Evolutionary conservation across 2,113 vertebrate species (phyloP).

Genomic region (Psittacus erithacus): DNA sequence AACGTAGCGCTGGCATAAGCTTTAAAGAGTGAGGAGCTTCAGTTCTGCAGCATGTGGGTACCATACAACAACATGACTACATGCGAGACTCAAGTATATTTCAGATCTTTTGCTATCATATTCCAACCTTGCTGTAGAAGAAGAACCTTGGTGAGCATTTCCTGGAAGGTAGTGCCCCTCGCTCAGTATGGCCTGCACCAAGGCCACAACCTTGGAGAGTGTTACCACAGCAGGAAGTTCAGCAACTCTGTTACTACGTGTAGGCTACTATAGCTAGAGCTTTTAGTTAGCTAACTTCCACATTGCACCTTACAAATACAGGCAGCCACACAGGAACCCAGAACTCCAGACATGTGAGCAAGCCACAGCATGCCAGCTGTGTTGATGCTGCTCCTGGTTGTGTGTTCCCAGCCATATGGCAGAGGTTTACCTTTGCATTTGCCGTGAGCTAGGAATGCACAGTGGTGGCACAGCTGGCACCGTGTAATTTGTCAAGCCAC

Average conservation of each 20-base stretch:
- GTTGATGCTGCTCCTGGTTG: neutral
- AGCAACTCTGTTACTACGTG: neutral
- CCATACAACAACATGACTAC: rapidly evolving
- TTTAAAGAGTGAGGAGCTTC: neutral
- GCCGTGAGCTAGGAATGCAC: neutral
- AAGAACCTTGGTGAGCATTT: neutral
- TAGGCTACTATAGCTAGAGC: neutral
- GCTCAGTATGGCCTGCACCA: no score
- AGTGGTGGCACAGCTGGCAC: neutral
- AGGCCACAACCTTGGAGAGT: neutral
- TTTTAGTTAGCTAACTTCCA: neutral
- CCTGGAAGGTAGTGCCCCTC: neutral
- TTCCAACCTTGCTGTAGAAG: neutral
- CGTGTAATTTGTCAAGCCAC: neutral
- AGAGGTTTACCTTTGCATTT: neutral
- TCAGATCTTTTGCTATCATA: neutral
- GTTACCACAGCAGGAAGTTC: neutral
- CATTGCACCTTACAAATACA: neutral
- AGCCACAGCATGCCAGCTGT: neutral
- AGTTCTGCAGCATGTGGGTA: neutral
- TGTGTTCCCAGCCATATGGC: neutral
- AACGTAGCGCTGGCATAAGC: neutral
- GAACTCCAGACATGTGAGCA: neutral
- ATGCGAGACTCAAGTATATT: neutral
- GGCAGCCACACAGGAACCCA: neutral